A percentile compares a stretch with the other conserved stretches of the same genome.
These are phyloP conservation scores for Falco columbarius DNA, from an alignment of 2,797 vertebrate genomes.

Conservation along the genomic window DNA sequence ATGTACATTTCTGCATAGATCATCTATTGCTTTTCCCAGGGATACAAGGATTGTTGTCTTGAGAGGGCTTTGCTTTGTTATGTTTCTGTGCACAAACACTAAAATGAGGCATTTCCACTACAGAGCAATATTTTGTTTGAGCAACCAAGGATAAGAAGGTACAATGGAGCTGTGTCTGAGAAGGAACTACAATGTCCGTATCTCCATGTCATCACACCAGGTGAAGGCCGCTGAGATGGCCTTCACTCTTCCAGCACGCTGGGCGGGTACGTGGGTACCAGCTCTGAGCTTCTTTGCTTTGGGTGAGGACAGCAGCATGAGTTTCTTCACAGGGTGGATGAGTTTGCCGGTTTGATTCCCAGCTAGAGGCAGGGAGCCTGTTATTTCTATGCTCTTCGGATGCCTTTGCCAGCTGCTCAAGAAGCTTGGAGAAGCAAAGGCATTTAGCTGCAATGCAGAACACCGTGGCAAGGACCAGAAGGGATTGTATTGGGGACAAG, in stretches of 20 bases:
- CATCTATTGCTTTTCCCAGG: background rate
- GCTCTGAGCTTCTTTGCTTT: background rate
- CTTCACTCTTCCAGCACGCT: rapidly evolving
- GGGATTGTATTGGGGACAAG: background rate
- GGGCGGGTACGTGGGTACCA: background rate
- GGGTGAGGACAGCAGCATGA: background rate
- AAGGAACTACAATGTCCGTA: rapidly evolving
- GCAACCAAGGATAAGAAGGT: background rate
- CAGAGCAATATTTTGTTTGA: background rate
- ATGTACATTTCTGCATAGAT: background rate
- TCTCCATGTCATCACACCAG: background rate
- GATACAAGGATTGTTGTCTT: background rate
- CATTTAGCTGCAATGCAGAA: background rate
- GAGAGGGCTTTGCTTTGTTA: background rate
- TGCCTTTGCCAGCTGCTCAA: background rate
- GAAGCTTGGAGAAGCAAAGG: background rate
- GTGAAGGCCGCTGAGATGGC: background rate
- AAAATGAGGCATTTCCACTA: background rate
- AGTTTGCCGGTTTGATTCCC: background rate
- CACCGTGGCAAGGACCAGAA: background rate
- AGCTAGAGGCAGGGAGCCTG: background rate
- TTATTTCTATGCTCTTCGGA: background rate
- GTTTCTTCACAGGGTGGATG: background rate
- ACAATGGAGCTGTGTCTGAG: background rate
- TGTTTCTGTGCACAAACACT: background rate